Evolutionary conservation across 1,140 invertebrate species (phyloP).

Genomic region (Zophobas morio): DNA sequence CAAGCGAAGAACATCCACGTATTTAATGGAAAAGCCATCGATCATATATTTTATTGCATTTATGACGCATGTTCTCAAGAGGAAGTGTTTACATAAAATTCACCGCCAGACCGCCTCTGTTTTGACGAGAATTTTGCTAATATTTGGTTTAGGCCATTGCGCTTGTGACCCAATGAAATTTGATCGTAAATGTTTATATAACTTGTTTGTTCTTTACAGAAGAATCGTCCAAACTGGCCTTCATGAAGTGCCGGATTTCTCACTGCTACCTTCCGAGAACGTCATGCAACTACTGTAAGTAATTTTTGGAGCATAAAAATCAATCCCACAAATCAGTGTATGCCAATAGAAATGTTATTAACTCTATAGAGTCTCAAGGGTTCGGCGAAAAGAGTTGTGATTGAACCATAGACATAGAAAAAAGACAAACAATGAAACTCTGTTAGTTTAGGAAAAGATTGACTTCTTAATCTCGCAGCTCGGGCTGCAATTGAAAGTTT

Average conservation of each 20-base stretch:
- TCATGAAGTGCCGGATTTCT: slow-evolving; percentile 69
- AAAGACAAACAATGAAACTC: too few species aligned
- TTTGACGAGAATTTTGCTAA: slow-evolving; percentile 3
- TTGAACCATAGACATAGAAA: too few species aligned
- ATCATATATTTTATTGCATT: slow-evolving; percentile 9
- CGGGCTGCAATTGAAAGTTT: too few species aligned
- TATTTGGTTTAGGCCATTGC: neutral
- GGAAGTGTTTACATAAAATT: slow-evolving; percentile 21
- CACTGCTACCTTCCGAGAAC: slow-evolving; percentile 66
- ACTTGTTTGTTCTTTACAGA: slow-evolving; percentile 65
- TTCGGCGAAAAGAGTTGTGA: too few species aligned
- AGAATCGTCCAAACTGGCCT: slow-evolving; percentile 73
- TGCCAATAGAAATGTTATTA: too few species aligned
- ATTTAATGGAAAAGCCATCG: slow-evolving; percentile 10
- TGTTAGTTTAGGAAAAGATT: too few species aligned
- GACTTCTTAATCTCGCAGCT: too few species aligned
- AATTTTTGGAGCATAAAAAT: neutral
- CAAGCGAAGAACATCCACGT: slow-evolving; percentile 4
- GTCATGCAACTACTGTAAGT: slow-evolving; percentile 75
- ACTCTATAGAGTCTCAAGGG: too few species aligned
- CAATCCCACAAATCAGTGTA: too few species aligned
- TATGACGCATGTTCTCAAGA: slow-evolving; percentile 21
- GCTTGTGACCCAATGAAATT: neutral
- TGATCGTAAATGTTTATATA: neutral
- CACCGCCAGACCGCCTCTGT: neutral